A percentile compares a stretch with the other conserved stretches of the same genome.
phyloP scores from a whole-genome alignment of 1,140 invertebrate genomes.

The Chymomyza costata region DNA sequence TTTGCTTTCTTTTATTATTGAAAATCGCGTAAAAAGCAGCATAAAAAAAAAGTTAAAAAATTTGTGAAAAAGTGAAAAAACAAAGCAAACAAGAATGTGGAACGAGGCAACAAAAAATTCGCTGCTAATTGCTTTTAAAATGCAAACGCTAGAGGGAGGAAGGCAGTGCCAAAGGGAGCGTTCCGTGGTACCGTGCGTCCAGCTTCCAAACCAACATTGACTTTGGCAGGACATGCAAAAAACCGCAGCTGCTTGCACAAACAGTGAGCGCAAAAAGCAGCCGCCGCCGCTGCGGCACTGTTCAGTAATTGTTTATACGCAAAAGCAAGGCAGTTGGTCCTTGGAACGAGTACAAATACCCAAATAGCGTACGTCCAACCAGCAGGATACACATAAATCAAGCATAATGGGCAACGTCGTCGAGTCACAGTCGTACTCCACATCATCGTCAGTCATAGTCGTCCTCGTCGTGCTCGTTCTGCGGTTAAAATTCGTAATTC shows the following conservation, averaged over 20 bases:
- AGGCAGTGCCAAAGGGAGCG: conserved; percentile 5
- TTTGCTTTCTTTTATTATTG: conserved; percentile 60
- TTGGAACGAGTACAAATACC: conserved; percentile 21
- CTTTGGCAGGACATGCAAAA: conserved; percentile 60
- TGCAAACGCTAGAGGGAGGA: conserved; percentile 47
- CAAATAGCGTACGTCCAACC: conserved; percentile 18
- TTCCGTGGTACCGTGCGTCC: conserved; percentile 9
- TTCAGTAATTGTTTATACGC: conserved; percentile 63
- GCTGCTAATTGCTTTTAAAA: conserved; percentile 72
- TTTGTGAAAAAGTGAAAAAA: conserved; percentile 43
- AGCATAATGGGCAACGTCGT: conserved; percentile 68
- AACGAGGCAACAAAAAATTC: conserved; percentile 54
- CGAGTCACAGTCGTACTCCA: too few species aligned
- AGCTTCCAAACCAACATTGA: conserved; percentile 55
- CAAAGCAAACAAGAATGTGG: conserved; percentile 13
- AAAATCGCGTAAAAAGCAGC: conserved; percentile 54
- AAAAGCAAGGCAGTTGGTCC: conserved; percentile 33
- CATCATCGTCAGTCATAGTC: too few species aligned
- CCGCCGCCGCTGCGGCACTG: conserved; percentile 14
- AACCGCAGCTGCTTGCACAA: conserved; percentile 55
- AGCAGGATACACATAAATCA: conserved; percentile 72
- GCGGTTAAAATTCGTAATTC: conserved; percentile 64
- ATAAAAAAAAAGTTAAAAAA: conserved; percentile 9
- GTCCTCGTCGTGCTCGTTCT: conserved; percentile 20
- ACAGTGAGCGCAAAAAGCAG: conserved; percentile 46